Conservation (phyloP, 1,140 invertebrate species). For the Acromyrmex charruanus region DNA sequence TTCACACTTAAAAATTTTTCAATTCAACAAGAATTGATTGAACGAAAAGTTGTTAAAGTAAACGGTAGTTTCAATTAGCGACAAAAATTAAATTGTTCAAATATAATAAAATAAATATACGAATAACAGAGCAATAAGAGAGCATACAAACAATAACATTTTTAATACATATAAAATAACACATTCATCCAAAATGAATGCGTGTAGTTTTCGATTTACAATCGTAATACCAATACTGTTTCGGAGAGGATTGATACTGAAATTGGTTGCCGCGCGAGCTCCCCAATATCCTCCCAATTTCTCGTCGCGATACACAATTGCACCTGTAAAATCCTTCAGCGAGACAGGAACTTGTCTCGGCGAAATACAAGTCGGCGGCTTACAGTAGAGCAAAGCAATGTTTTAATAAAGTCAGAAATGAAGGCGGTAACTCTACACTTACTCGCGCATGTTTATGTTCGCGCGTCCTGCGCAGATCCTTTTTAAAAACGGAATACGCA, state of each 20-base stretch:
- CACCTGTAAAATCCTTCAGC: conserved; percentile 7
- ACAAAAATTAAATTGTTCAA: conserved; percentile 14
- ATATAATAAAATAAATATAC: conserved; percentile 31
- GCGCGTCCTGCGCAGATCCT: neutral
- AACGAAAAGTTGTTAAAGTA: too few species aligned
- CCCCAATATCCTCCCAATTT: conserved; percentile 3
- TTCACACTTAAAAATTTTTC: neutral
- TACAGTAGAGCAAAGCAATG: neutral
- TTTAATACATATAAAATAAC: conserved; percentile 9
- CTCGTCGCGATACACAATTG: neutral
- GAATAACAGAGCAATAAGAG: neutral
- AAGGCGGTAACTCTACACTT: conserved; percentile 15
- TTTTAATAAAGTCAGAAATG: conserved; percentile 48
- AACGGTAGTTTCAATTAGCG: neutral
- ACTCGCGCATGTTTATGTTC: conserved; percentile 10
- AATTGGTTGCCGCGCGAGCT: conserved; percentile 15
- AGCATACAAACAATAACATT: neutral
- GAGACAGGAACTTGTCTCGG: neutral
- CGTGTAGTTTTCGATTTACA: conserved; percentile 6
- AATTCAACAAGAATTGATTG: neutral
- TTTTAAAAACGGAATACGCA: conserved; percentile 38
- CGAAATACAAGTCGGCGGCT: neutral
- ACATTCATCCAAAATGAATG: conserved; percentile 17
- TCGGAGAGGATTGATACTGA: neutral
- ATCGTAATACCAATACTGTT: neutral